Evolutionary conservation across 2,888 invertebrate species (phyloP).

Genomic region (Endotricha flammealis): DNA sequence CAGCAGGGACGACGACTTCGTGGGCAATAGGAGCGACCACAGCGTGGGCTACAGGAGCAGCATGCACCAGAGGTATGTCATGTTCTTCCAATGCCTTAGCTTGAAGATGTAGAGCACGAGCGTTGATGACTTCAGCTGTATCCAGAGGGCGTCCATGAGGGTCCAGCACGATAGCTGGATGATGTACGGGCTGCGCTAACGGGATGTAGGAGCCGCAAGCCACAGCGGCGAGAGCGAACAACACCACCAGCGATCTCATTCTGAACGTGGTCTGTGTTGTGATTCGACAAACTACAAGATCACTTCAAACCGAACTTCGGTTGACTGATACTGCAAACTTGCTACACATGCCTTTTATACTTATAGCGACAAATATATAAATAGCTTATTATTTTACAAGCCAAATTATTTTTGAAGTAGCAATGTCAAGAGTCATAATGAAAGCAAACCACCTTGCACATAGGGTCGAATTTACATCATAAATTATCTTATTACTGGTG

Average conservation of each 20-base stretch:
- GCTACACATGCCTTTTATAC: conserved; percentile 53
- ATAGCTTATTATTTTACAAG: conserved; percentile 38
- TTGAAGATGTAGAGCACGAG: conserved; percentile 67
- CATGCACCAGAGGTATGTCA: conserved; percentile 21
- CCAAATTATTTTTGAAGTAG: conserved; percentile 42
- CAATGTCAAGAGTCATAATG: conserved; percentile 65
- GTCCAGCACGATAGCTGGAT: conserved; percentile 66
- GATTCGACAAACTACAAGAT: conserved; percentile 57
- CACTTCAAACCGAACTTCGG: conserved; percentile 57
- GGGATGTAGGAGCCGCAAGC: conserved; percentile 74
- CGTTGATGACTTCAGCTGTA: conserved; percentile 69
- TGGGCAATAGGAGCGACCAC: conserved; percentile 33
- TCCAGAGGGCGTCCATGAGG: conserved; percentile 69
- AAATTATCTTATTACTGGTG: conserved; percentile 34
- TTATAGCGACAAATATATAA: conserved; percentile 41
- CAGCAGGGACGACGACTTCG: conserved; percentile 38
- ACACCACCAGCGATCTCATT: conserved; percentile 79
- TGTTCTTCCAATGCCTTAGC: conserved; percentile 65
- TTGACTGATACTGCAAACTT: conserved; percentile 51
- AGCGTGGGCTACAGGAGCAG: conserved; percentile 30
- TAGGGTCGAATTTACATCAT: conserved; percentile 38
- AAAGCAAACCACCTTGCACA: conserved; percentile 59
- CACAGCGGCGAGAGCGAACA: conserved; percentile 79
- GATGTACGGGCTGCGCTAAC: conserved; percentile 64
- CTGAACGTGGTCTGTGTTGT: conserved; percentile 61